These are phyloP conservation scores for Agrochola circellaris DNA, from an alignment of 2,888 invertebrate genomes.

Conservation along the genomic window DNA sequence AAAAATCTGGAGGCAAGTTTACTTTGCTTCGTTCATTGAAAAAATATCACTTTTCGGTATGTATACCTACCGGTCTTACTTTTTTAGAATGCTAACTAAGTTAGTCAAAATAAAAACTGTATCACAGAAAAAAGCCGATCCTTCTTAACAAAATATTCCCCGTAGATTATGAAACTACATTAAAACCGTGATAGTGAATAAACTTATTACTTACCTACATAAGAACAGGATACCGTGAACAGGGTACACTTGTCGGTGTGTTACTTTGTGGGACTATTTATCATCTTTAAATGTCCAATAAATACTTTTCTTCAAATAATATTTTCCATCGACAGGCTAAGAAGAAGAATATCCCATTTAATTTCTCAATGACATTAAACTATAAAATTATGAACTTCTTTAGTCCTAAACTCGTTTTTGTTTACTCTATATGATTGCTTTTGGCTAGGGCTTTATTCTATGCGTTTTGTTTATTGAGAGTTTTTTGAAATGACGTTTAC, in stretches of 20 bases:
- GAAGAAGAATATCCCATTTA: conserved; percentile 25
- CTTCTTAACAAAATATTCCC: too few relatives aligned
- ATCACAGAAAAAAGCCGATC: too few relatives aligned
- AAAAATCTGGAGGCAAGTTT: too few relatives aligned
- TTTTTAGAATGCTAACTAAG: too few relatives aligned
- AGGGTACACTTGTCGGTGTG: background rate
- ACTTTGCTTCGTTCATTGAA: too few relatives aligned
- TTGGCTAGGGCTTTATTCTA: background rate
- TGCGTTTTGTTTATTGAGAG: background rate
- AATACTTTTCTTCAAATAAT: too few relatives aligned
- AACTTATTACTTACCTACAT: background rate
- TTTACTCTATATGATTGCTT: background rate
- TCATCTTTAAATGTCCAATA: conserved; percentile 4
- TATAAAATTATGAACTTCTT: background rate
- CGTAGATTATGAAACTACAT: background rate
- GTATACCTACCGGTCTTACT: too few relatives aligned
- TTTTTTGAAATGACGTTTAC: too few relatives aligned
- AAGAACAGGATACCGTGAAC: background rate
- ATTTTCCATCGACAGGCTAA: too few relatives aligned
- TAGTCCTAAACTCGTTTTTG: background rate
- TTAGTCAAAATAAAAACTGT: too few relatives aligned
- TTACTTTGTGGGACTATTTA: conserved; percentile 37
- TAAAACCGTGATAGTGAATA: conserved; percentile 8
- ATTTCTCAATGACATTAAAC: conserved; percentile 5
- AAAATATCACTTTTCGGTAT: too few relatives aligned